phyloP scores from a whole-genome alignment of 2,888 invertebrate genomes.

The Deroplatys truncata region DNA sequence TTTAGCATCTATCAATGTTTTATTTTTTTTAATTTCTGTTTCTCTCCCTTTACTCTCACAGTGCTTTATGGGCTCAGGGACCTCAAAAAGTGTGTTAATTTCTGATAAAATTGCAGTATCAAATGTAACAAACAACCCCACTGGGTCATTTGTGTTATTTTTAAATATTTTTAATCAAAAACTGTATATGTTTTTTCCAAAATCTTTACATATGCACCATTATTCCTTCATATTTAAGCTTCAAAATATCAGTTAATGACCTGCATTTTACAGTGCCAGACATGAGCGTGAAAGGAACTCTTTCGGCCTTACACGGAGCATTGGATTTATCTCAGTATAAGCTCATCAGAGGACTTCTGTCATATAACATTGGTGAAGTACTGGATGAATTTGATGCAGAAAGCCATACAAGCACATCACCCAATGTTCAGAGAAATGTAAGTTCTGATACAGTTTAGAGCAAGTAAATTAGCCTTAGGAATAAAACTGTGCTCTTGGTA shows the following conservation, averaged over 20 bases:
- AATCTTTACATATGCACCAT: background rate
- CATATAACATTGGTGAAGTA: constrained; percentile 85
- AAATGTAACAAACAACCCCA: no score
- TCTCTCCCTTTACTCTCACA: no score
- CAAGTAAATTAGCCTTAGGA: no score
- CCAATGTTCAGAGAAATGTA: background rate
- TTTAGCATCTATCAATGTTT: no score
- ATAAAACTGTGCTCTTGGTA: no score
- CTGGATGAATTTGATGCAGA: constrained; percentile 57
- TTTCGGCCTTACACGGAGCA: constrained; percentile 79
- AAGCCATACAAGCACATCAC: background rate
- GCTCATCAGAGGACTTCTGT: constrained; percentile 78
- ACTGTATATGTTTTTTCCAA: no score
- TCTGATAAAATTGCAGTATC: no score
- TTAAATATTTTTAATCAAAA: no score
- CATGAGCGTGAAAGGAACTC: constrained; percentile 76
- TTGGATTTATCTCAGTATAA: constrained; percentile 83
- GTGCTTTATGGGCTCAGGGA: no score
- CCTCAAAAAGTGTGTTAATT: no score
- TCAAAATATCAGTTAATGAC: background rate
- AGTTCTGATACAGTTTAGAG: background rate
- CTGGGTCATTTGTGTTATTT: no score
- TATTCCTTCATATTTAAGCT: background rate
- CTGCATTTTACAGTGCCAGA: constrained; percentile 58
- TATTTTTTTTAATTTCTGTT: no score